phyloP scores from a whole-genome alignment of 2,113 vertebrate species.

The Alligator sinensis region DNA sequence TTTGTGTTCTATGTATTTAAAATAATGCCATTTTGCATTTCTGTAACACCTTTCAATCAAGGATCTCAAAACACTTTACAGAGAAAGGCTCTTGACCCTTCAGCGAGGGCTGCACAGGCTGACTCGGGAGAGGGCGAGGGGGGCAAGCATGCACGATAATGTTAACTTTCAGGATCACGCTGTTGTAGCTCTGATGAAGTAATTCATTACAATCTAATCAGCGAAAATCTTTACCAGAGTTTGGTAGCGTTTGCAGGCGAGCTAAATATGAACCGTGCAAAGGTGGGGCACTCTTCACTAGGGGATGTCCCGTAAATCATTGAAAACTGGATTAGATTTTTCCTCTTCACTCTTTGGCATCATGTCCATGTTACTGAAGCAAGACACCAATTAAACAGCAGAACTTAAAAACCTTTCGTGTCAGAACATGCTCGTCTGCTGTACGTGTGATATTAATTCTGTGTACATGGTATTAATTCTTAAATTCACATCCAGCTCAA shows the following conservation, averaged over 20 bases:
- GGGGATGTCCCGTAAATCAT: rapidly evolving
- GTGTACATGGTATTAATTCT: rapidly evolving
- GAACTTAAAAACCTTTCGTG: rapidly evolving
- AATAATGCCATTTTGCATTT: rapidly evolving
- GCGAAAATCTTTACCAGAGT: neutral
- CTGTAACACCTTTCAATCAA: rapidly evolving
- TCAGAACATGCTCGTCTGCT: rapidly evolving
- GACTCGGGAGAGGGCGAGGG: rapidly evolving
- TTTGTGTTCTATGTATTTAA: neutral
- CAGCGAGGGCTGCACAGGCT: rapidly evolving
- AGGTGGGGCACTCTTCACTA: rapidly evolving
- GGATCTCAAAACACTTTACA: rapidly evolving
- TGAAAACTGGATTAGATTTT: neutral
- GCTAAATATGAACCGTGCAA: rapidly evolving
- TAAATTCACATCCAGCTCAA: rapidly evolving
- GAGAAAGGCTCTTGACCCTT: rapidly evolving
- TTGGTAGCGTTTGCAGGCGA: neutral
- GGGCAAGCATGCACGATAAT: neutral
- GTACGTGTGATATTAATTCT: rapidly evolving
- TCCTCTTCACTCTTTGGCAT: rapidly evolving
- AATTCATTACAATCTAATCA: rapidly evolving
- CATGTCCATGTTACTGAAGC: rapidly evolving
- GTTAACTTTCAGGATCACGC: neutral
- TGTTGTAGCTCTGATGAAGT: rapidly evolving
- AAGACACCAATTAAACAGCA: rapidly evolving